phyloP scores from a whole-genome alignment of 1,140 invertebrate genomes.

The Hermetia illucens region DNA sequence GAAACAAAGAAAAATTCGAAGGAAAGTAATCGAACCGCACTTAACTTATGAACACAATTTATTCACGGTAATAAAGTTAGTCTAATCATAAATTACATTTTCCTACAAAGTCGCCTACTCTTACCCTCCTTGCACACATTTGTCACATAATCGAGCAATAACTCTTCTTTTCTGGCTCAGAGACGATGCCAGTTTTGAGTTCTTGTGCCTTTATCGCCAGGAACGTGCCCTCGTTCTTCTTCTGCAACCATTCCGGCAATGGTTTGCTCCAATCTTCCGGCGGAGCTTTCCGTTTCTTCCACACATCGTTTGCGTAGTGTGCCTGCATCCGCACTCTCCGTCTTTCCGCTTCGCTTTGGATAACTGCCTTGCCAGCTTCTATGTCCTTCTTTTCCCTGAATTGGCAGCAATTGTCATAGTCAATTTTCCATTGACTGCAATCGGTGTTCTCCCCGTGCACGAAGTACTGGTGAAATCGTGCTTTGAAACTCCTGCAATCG shows the following conservation, averaged over 20 bases:
- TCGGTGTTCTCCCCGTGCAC: slow-evolving; percentile 54
- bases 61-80: too few relatives aligned
- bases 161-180: neutral
- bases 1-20: too few relatives aligned
- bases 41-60: too few relatives aligned
- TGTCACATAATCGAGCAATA: slow-evolving; percentile 3
- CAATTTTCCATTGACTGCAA: slow-evolving; percentile 63
- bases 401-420: slow-evolving; percentile 56
- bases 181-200: slow-evolving; percentile 31
- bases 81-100: too few relatives aligned
- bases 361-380: slow-evolving; percentile 43
- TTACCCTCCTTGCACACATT: too few relatives aligned
- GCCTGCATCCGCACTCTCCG: slow-evolving; percentile 41
- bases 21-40: too few relatives aligned
- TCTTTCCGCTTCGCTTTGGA: slow-evolving; percentile 54
- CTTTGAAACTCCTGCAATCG: slow-evolving; percentile 58
- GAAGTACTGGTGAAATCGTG: slow-evolving; percentile 75
- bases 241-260: slow-evolving; percentile 55
- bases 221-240: slow-evolving; percentile 49
- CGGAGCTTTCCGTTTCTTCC: slow-evolving; percentile 57
- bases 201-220: slow-evolving; percentile 47
- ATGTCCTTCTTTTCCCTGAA: slow-evolving; percentile 47
- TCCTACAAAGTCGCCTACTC: too few relatives aligned
- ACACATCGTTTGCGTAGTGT: slow-evolving; percentile 59
- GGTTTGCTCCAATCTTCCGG: slow-evolving; percentile 65